Evolutionary conservation across 2,113 vertebrate species (phyloP), one percentile per base, ranked within the genome.

Genomic region (Tichodroma muraria): DNA sequence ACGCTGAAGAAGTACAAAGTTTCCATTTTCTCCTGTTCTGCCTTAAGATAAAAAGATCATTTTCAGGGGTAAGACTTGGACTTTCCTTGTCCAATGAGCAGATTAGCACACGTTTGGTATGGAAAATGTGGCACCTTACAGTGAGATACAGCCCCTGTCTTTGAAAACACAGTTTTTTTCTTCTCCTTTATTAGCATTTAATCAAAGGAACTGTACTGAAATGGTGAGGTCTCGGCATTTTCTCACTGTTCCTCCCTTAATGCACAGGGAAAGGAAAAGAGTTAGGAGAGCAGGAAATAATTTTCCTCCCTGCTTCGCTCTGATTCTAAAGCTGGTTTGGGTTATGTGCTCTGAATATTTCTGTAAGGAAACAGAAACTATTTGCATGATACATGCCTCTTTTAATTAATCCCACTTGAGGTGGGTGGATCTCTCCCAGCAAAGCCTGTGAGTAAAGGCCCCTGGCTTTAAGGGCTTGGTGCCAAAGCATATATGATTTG

Each of bases 351-450:
- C 49, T 84, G 93, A 93, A 95, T 94, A 91, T 95, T 97, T 95
- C 90, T 73, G 94, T 72, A 87, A 95, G 91, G 93, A 95, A 96
- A 91, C 88, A 96, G 96, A 96, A 93, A 96, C 79, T 85, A 49
- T 60, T 96, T 91, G 91, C 93, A 93, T 89, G 91, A 89, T 83
- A 60, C 93, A 90, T 54, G 95, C 96, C 90, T 95, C 83, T 91
- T 90, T 92, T 97, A 96, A 97, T 97, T 96, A 90, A 95, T 97
- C 93, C 97, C 97, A 98, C 96, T 97, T 91, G 91, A 96, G 81
- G 91, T 78, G 90, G 88, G 89, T 90, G 96, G 91, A 69, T 95
- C 96, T 95, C 93, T 91, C 95, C 91, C 93, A 95, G 76, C 76
- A 93, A 97, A 94, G 80, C 72, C 84, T 93, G 83, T 70, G 90